Evolutionary conservation across 2,797 vertebrate genomes (phyloP).

Genomic region (Labeo calbasu): DNA sequence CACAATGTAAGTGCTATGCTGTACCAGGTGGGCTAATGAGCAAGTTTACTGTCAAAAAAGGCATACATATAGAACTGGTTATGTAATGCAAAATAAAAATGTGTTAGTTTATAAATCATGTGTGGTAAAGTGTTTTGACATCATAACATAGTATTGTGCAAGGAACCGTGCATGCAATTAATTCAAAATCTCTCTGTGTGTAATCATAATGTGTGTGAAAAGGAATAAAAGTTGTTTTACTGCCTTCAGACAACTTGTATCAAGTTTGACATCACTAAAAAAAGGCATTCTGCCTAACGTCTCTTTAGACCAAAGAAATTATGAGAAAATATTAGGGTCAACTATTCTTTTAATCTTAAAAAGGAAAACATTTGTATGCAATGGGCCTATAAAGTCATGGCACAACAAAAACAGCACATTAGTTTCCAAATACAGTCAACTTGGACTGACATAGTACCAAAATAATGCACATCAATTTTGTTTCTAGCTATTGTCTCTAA

Average conservation of each 20-base stretch:
- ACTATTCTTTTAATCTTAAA: background rate
- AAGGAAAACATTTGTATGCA: background rate
- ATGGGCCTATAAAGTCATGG: conserved; percentile 34
- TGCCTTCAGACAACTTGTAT: background rate
- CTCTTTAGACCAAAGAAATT: background rate
- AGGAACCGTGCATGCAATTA: background rate
- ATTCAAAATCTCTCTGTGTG: background rate
- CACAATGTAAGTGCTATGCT: no score
- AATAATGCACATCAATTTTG: background rate
- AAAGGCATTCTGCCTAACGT: background rate
- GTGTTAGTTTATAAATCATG: background rate
- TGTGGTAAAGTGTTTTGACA: background rate
- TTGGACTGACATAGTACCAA: background rate
- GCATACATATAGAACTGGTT: background rate
- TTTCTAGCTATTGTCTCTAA: background rate
- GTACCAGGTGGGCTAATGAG: background rate
- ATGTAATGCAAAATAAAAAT: background rate
- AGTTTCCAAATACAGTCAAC: background rate
- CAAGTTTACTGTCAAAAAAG: background rate
- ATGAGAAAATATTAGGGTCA: background rate
- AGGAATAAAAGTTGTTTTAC: background rate
- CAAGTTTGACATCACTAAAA: background rate
- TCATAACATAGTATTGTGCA: background rate
- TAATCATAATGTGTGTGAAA: background rate
- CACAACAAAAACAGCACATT: conserved; percentile 12